Evolutionary conservation across 1,140 invertebrate species (phyloP), one percentile per base, ranked within the genome.

Genomic region (Lerema accius): DNA sequence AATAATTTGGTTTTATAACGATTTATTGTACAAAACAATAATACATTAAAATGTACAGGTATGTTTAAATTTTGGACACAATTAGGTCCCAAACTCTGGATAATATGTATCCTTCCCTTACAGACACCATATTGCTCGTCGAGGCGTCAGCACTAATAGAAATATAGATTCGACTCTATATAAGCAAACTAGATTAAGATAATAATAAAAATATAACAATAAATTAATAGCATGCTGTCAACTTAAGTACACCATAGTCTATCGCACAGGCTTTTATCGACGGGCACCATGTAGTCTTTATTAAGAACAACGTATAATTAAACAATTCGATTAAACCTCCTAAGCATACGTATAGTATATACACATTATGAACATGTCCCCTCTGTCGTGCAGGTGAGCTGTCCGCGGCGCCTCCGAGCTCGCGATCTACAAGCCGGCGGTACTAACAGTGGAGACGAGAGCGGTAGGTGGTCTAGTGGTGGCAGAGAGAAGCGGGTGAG

Each of bases 1-100:
- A 87, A 75, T 78, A 51, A 45, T 78, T 37, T 86, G 73, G 73
- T 91, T 92, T 91, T 90, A 91, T 91, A 91, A 91, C 89, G 87
- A 90, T 92, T 91, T 91, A 92, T 91, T 92, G 86, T 91, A 91
- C 90, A 92, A 91, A 92, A 92, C 91, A 92, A 92, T 92, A 92
- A 90, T 90, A 90, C 90, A 92, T 91, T 92, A 91, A 91, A 91
- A 92, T 91, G 88, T 92, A 92, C 91, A 92, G 91, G 91, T 92
- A 91, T 92, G 87, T 90, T 91, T 90, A 86, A 85, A 86, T 87
- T 89, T 84, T 84, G 88, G 90, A 91, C 91, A 82, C 81, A 74
- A 70, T 79, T 84, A 72, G 73, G 84, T 88, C 84, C 88, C 88
- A 90, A 86, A 89, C 82, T 84, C 84, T 86, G 88, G 88, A 89